Conservation (phyloP, 1,140 invertebrate species). For the Eumaeus atala region DNA sequence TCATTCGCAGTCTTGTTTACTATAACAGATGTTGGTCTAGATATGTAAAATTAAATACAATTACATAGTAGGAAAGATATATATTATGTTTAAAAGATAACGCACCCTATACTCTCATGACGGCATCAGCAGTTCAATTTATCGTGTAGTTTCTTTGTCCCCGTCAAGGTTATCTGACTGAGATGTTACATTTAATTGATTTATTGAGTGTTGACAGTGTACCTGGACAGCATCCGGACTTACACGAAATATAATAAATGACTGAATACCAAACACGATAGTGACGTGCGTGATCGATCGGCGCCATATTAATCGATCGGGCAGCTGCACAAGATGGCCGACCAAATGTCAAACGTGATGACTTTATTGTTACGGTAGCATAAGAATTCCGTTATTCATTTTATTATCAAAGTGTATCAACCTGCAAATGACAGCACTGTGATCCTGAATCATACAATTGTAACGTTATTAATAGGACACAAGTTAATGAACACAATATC, state of each 20-base stretch:
- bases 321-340: conserved; percentile 50
- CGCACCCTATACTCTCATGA: no score
- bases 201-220: conserved; percentile 62
- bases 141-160: conserved; percentile 3
- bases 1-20: no score
- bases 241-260: conserved; percentile 55
- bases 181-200: conserved; percentile 60
- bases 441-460: no score
- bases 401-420: not conserved
- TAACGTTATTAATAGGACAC: no score
- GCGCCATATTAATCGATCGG: conserved; percentile 35
- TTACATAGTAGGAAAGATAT: no score
- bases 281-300: conserved; percentile 46
- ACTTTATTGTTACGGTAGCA: conserved; percentile 47
- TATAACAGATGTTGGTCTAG: no score
- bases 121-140: no score
- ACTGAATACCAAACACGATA: conserved; percentile 37
- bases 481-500: no score
- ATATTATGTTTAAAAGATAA: no score
- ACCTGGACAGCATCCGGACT: conserved; percentile 51
- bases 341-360: conserved; percentile 43
- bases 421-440: no score
- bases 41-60: no score
- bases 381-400: conserved; percentile 26
- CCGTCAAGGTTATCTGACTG: conserved; percentile 29